phyloP scores from a whole-genome alignment of 2,113 vertebrate genomes.

The Gobiocypris rarus region DNA sequence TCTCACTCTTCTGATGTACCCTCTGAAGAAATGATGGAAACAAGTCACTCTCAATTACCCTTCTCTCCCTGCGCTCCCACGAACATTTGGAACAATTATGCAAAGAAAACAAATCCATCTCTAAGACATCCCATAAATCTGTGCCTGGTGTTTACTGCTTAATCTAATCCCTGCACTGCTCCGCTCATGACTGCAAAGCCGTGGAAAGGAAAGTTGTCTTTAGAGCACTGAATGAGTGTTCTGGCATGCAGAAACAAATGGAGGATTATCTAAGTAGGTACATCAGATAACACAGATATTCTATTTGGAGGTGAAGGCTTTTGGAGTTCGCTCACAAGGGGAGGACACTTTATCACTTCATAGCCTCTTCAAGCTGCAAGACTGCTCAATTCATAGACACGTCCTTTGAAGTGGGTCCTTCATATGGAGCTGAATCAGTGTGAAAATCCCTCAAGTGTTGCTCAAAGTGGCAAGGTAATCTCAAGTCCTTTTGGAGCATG shows the following conservation, averaged over 20 bases:
- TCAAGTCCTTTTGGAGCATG: conserved; percentile 16
- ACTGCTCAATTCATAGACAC: conserved; percentile 43
- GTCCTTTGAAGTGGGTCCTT: conserved; percentile 19
- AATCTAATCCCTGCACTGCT: conserved; percentile 22
- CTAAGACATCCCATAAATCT: conserved; percentile 36
- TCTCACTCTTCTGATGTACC: conserved; percentile 28
- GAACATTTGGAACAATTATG: conserved; percentile 36
- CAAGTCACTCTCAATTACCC: conserved; percentile 38
- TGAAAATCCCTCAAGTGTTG: conserved; percentile 11
- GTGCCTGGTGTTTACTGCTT: conserved; percentile 24
- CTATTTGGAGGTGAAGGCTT: conserved; percentile 40
- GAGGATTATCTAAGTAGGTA: conserved; percentile 23
- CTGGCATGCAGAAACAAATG: not conserved
- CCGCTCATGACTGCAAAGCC: conserved; percentile 33
- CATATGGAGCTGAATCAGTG: conserved; percentile 38
- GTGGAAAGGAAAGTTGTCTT: conserved; percentile 32
- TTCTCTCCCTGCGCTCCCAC: not conserved
- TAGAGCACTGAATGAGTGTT: conserved; percentile 34
- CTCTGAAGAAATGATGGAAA: conserved; percentile 15
- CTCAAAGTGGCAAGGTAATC: conserved; percentile 7
- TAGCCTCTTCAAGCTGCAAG: conserved; percentile 39
- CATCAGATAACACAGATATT: conserved; percentile 20
- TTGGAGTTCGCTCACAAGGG: conserved; percentile 36
- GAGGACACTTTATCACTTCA: conserved; percentile 31
- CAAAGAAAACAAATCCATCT: conserved; percentile 33